Evolutionary conservation across 2,888 invertebrate species (phyloP).

Genomic region (Athetis lepigone): DNA sequence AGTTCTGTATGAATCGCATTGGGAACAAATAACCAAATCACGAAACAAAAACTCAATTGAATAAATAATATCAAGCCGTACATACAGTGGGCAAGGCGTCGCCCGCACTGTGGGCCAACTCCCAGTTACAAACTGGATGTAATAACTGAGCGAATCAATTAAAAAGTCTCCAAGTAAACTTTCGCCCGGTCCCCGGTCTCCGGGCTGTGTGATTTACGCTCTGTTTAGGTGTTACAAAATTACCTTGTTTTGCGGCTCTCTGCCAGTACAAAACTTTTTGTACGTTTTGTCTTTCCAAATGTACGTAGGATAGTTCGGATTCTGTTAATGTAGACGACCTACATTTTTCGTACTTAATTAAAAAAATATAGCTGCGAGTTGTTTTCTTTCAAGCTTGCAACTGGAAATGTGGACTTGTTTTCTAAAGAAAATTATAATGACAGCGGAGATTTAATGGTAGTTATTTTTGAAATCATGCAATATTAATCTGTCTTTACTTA

Average conservation of each 20-base stretch:
- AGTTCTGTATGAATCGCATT: slow-evolving; percentile 15
- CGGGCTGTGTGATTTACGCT: slow-evolving; percentile 75
- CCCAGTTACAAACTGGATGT: slow-evolving; percentile 62
- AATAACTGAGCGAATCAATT: slow-evolving; percentile 75
- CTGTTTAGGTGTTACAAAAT: slow-evolving; percentile 62
- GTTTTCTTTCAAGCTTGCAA: slow-evolving; percentile 24
- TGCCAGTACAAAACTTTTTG: slow-evolving; percentile 57
- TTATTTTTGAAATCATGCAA: not conserved
- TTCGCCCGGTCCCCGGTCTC: slow-evolving; percentile 60
- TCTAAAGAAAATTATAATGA: slow-evolving; percentile 35
- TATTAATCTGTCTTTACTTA: slow-evolving; percentile 7
- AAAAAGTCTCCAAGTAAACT: slow-evolving; percentile 77
- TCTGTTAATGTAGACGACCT: slow-evolving; percentile 53
- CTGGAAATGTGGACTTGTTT: slow-evolving; percentile 31
- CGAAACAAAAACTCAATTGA: slow-evolving; percentile 43
- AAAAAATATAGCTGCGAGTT: slow-evolving; percentile 33
- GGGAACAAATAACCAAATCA: slow-evolving; percentile 34
- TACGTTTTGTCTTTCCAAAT: slow-evolving; percentile 55
- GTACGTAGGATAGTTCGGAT: slow-evolving; percentile 39
- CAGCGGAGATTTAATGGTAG: slow-evolving; percentile 19
- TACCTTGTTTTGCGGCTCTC: slow-evolving; percentile 62
- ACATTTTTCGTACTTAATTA: slow-evolving; percentile 50
- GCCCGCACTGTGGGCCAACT: slow-evolving; percentile 49
- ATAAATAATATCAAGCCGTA: slow-evolving; percentile 39
- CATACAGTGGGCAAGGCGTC: slow-evolving; percentile 37